Evolutionary conservation across 2,113 vertebrate species (phyloP).

Genomic region (Gobio gobio): DNA sequence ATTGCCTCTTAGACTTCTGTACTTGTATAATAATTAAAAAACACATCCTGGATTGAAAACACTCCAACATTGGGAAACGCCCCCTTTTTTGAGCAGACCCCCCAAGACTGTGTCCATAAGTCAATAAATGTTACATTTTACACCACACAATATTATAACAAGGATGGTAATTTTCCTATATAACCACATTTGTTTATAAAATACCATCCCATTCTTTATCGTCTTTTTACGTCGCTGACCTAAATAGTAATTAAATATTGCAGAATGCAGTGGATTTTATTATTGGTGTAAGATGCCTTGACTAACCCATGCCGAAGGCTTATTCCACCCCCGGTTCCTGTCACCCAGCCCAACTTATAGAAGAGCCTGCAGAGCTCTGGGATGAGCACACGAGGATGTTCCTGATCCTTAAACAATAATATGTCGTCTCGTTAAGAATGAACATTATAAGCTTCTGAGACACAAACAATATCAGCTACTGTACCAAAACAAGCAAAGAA

Average conservation of each 20-base stretch:
- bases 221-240: background rate
- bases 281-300: background rate
- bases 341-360: conserved; percentile 95
- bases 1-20: no score
- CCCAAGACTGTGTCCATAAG: no score
- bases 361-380: conserved; percentile 92
- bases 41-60: no score
- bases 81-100: no score
- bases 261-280: background rate
- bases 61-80: no score
- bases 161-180: no score
- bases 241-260: background rate
- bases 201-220: background rate
- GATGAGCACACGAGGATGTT: conserved; percentile 89
- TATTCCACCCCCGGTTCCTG: conserved; percentile 93
- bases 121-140: no score
- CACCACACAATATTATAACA: no score
- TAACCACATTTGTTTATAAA: no score
- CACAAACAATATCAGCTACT: background rate
- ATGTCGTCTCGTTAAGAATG: background rate
- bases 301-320: conserved; percentile 89
- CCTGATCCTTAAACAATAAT: conserved; percentile 75
- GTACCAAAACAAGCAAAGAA: background rate
- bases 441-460: background rate
- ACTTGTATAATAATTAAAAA: no score